Evolutionary conservation across 2,113 vertebrate genomes (phyloP).

Genomic region (Microcebus ravelobensis): DNA sequence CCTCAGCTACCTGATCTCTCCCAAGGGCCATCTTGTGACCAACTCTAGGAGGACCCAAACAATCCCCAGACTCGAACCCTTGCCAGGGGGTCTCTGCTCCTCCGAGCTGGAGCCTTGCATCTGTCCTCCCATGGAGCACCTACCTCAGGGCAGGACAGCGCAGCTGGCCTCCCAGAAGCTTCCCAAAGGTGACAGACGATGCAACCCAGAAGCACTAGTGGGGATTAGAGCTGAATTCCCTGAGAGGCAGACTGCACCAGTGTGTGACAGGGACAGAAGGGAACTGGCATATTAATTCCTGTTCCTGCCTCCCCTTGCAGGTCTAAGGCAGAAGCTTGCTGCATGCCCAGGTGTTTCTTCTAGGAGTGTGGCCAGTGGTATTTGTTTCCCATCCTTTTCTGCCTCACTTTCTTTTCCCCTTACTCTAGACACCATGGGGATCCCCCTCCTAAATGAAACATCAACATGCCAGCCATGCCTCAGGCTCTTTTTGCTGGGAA

Average conservation of each 20-base stretch:
- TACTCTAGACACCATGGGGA: background rate
- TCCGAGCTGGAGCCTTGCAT: background rate
- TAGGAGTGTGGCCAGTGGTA: background rate
- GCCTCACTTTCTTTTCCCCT: background rate
- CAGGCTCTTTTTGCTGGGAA: background rate
- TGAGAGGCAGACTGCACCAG: background rate
- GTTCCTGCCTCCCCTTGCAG: rapidly evolving
- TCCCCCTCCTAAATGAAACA: background rate
- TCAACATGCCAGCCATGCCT: background rate
- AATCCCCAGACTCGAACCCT: background rate
- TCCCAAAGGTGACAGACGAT: background rate
- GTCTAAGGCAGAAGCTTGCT: background rate
- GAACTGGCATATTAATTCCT: background rate
- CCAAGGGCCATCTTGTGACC: background rate
- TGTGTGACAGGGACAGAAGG: background rate
- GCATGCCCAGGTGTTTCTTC: background rate
- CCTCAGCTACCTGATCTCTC: background rate
- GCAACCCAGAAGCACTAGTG: background rate
- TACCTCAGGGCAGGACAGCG: background rate
- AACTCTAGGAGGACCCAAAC: background rate
- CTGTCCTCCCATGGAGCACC: background rate
- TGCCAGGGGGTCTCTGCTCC: background rate
- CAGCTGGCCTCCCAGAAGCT: background rate
- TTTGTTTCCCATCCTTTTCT: background rate
- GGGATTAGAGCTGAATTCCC: background rate